Conservation (phyloP, 2,888 invertebrate genomes). For the Papilio protenor region DNA sequence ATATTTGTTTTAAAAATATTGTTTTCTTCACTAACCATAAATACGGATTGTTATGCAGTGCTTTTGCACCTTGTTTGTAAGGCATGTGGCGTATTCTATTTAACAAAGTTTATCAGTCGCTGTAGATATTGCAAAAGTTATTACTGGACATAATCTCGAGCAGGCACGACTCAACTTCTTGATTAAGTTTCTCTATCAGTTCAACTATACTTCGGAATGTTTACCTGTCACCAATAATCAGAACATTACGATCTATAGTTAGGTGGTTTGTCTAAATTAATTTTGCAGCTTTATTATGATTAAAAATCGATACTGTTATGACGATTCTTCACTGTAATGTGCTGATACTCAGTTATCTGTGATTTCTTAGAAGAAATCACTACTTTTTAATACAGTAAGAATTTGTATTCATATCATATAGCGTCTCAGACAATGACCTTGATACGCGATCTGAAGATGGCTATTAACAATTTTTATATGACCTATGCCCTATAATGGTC, state of each 20-base stretch:
- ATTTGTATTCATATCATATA: not conserved
- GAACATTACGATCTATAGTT: not conserved
- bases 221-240: slow-evolving; percentile 18
- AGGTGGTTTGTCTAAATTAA: not conserved
- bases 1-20: not conserved
- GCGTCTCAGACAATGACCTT: not conserved
- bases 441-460: not conserved
- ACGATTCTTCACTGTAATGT: not conserved
- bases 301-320: not conserved
- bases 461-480: slow-evolving; percentile 7
- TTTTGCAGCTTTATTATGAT: not conserved
- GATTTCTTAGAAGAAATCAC: not conserved
- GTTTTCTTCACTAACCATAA: not conserved
- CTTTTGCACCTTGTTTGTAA: not conserved
- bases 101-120: slow-evolving; percentile 53
- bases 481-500: not conserved
- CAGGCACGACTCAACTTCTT: slow-evolving; percentile 55
- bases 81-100: slow-evolving; percentile 15
- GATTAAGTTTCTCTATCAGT: slow-evolving; percentile 58
- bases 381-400: not conserved
- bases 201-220: slow-evolving; percentile 38
- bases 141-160: slow-evolving; percentile 53
- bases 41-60: not conserved
- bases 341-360: not conserved
- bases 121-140: slow-evolving; percentile 62